Percentiles rank a stretch among this genome's conserved stretches.
Evolutionary conservation across 2,888 invertebrate species (phyloP).

Genomic region (Protodeltote pygarga): DNA sequence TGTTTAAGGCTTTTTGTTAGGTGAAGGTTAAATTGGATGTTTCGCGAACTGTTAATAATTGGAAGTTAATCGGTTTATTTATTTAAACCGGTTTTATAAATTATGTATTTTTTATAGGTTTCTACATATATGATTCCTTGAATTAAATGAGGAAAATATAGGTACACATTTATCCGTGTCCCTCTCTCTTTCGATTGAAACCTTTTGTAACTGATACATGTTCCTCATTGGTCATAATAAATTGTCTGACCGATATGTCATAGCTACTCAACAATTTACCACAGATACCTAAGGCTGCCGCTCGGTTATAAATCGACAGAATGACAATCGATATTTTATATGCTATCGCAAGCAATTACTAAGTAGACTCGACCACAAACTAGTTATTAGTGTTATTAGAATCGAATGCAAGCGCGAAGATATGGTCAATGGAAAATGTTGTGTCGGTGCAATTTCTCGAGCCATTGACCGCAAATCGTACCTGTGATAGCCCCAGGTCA

Average conservation of each 20-base stretch:
- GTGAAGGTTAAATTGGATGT: constrained; percentile 58
- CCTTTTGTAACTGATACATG: too few species aligned
- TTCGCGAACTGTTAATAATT: constrained; percentile 51
- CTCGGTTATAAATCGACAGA: constrained; percentile 12
- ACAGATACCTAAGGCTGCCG: constrained; percentile 19
- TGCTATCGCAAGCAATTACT: constrained; percentile 22
- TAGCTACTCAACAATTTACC: constrained; percentile 21
- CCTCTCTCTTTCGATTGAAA: too few species aligned
- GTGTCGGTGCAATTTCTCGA: constrained; percentile 65
- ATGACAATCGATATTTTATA: constrained; percentile 33
- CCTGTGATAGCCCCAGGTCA: constrained; percentile 68
- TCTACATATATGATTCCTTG: not conserved
- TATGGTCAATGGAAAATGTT: constrained; percentile 48
- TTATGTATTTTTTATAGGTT: not conserved
- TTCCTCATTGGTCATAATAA: too few species aligned
- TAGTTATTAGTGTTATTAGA: constrained; percentile 36
- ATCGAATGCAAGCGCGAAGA: constrained; percentile 42
- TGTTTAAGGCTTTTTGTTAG: constrained; percentile 58
- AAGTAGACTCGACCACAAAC: constrained; percentile 31
- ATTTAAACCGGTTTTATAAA: constrained; percentile 3
- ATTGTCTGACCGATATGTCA: constrained; percentile 13
- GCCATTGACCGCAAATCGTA: constrained; percentile 73
- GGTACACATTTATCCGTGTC: too few species aligned
- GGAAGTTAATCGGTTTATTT: constrained; percentile 29
- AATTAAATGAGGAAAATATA: constrained; percentile 18